These are phyloP conservation scores for Serinus canaria DNA, from an alignment of 2,113 vertebrate species.

Conservation along the genomic window DNA sequence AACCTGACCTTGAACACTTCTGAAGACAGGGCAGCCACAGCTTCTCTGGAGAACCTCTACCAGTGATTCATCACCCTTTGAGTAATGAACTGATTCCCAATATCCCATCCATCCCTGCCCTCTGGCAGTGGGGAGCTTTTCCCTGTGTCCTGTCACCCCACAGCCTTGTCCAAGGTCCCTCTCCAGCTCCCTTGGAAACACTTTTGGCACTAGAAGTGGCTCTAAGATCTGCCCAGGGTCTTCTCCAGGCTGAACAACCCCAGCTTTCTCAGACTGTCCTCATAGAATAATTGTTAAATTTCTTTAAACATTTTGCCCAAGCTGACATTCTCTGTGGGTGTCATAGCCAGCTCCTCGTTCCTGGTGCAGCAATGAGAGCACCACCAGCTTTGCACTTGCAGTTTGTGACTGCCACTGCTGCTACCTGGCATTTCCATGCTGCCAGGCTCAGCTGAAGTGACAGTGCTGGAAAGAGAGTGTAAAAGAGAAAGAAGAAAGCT, in stretches of 20 bases:
- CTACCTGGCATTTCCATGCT: conserved; percentile 15
- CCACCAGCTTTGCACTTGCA: not conserved
- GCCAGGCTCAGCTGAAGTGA: conserved; percentile 9
- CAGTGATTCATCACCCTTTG: not conserved
- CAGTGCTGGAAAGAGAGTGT: not conserved
- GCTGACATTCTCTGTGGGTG: not conserved
- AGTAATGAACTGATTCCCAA: not conserved
- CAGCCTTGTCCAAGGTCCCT: not conserved
- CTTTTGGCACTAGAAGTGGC: not conserved
- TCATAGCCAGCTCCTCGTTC: not conserved
- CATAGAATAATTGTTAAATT: not conserved
- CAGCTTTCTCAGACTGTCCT: not conserved
- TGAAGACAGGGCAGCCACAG: not conserved
- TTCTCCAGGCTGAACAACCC: not conserved
- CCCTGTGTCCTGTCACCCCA: not conserved
- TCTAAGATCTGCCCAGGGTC: not conserved
- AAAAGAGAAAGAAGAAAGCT: conserved; percentile 2
- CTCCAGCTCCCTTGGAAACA: not conserved
- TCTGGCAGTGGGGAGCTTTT: not conserved
- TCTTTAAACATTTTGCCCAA: not conserved
- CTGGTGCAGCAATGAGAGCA: not conserved
- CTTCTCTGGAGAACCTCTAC: not conserved
- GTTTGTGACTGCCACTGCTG: not conserved
- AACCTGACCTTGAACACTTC: not conserved
- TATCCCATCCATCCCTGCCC: not conserved